Percentiles rank a stretch among this genome's conserved stretches.
These are phyloP conservation scores for Nematopogon swammerdamellus DNA, from an alignment of 2,888 invertebrate genomes.

Conservation along the genomic window DNA sequence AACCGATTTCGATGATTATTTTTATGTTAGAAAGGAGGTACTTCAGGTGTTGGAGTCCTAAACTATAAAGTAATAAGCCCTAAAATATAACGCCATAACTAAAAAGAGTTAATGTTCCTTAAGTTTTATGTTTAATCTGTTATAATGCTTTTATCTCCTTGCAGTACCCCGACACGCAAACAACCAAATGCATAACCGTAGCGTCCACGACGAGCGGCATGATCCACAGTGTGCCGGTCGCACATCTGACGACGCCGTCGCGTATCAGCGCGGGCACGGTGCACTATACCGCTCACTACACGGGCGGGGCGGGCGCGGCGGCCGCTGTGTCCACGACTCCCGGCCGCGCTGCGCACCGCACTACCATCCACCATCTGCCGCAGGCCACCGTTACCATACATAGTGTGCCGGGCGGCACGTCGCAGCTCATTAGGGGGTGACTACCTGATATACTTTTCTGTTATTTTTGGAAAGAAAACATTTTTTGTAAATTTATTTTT, in stretches of 20 bases:
- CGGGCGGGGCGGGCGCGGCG: slow-evolving; percentile 8
- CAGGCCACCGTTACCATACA: slow-evolving; percentile 44
- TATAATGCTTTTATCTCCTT: slow-evolving; percentile 6
- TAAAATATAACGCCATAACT: no score
- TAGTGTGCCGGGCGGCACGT: slow-evolving; percentile 34
- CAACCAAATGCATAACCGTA: slow-evolving; percentile 42
- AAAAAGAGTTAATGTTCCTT: no score
- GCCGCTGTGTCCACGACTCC: not conserved
- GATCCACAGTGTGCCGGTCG: slow-evolving; percentile 45
- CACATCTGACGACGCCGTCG: slow-evolving; percentile 34
- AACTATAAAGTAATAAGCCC: no score
- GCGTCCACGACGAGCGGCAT: slow-evolving; percentile 45
- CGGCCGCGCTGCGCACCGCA: slow-evolving; percentile 19
- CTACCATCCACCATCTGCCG: slow-evolving; percentile 33
- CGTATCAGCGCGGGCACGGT: slow-evolving; percentile 39
- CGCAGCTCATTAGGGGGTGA: slow-evolving; percentile 42
- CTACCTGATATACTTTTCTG: slow-evolving; percentile 8
- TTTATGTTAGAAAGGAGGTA: no score
- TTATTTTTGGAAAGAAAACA: not conserved
- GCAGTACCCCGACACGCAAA: slow-evolving; percentile 34
- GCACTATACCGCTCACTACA: slow-evolving; percentile 27
- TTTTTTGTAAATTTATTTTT: not conserved
- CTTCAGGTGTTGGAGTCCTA: no score
- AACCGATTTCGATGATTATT: no score
- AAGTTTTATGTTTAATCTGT: no score